Conservation (phyloP, 2,113 vertebrate species). For the Myotis brandtii region DNA sequence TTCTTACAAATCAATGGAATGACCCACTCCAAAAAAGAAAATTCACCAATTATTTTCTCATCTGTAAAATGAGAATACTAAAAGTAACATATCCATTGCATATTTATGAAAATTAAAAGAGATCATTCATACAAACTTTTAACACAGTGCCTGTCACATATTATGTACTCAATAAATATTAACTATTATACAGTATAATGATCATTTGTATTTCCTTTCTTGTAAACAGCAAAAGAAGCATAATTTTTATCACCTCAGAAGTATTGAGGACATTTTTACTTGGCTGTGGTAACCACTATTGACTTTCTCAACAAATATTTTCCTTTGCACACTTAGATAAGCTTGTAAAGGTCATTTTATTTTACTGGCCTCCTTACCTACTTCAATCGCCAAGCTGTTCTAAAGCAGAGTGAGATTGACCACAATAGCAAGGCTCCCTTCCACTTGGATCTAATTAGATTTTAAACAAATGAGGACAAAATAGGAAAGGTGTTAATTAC, state of each 20-base stretch:
- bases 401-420: background rate
- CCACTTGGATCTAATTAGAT: slow-evolving; percentile 53
- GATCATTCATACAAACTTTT: background rate
- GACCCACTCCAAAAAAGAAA: background rate
- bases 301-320: slow-evolving; percentile 51
- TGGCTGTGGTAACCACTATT: background rate
- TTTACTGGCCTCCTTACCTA: background rate
- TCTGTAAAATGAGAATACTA: slow-evolving; percentile 31
- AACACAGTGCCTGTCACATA: background rate
- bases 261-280: slow-evolving; percentile 21
- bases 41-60: background rate
- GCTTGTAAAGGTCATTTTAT: slow-evolving; percentile 13
- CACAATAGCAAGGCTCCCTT: background rate
- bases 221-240: background rate
- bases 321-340: background rate
- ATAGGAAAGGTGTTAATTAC: slow-evolving; percentile 66
- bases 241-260: background rate
- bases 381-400: background rate
- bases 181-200: background rate
- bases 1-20: slow-evolving; percentile 1
- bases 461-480: slow-evolving; percentile 67
- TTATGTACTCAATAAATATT: slow-evolving; percentile 1
- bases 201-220: background rate
- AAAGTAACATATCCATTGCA: background rate
- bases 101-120: background rate